phyloP scores from a whole-genome alignment of 2,113 vertebrate species.

The Rousettus leschenaultii region DNA sequence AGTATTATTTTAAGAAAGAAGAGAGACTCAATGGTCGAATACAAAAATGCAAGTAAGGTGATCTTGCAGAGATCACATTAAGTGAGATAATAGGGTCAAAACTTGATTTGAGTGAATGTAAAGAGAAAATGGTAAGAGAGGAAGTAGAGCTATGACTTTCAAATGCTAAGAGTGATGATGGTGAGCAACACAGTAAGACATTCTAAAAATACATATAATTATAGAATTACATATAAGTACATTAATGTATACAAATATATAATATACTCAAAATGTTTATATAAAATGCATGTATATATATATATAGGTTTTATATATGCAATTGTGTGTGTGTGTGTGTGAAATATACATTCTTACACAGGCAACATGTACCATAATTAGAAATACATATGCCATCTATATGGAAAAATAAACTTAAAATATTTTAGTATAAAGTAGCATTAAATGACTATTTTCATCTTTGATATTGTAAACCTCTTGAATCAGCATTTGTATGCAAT shows the following conservation, averaged over 20 bases:
- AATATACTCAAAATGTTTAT: neutral
- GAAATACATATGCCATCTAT: neutral
- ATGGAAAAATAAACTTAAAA: neutral
- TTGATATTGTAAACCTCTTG: neutral
- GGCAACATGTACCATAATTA: neutral
- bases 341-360: neutral
- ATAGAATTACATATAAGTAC: neutral
- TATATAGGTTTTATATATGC: neutral
- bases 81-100: neutral
- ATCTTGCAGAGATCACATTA: neutral
- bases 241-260: neutral
- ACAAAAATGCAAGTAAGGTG: neutral
- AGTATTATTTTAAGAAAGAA: neutral
- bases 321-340: neutral
- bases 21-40: neutral
- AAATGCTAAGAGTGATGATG: neutral
- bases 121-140: neutral
- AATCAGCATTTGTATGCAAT: neutral
- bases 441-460: neutral
- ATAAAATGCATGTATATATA: neutral
- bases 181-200: neutral
- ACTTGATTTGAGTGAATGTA: neutral
- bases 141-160: neutral
- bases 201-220: neutral
- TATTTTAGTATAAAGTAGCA: neutral